Conservation (phyloP, 2,888 invertebrate species). For the Orchesella flavescens region DNA sequence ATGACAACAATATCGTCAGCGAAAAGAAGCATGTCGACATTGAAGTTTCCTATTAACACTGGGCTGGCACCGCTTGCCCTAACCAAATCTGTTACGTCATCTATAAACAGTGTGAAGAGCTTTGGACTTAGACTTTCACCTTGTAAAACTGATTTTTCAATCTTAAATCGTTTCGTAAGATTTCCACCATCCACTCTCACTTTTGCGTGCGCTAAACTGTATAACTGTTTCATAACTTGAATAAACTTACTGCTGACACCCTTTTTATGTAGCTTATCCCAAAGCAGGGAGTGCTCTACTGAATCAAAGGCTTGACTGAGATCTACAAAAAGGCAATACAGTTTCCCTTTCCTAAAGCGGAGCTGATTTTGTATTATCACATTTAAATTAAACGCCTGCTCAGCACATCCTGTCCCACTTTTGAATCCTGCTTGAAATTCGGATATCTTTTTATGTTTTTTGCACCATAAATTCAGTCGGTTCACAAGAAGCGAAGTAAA, state of each 20-base stretch:
- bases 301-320: constrained; percentile 11
- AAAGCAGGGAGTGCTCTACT: not conserved
- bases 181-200: not conserved
- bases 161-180: not conserved
- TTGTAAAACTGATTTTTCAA: no score
- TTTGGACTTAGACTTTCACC: no score
- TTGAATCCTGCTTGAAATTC: constrained; percentile 20
- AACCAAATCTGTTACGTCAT: no score
- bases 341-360: not conserved
- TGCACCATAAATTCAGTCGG: no score
- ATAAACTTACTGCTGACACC: constrained; percentile 17
- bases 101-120: no score
- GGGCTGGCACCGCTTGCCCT: no score
- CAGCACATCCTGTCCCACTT: not conserved
- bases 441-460: not conserved
- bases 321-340: constrained; percentile 3
- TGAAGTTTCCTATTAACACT: no score
- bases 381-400: constrained; percentile 8
- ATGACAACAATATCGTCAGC: no score
- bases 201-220: not conserved
- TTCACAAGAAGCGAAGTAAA: no score
- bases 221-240: not conserved
- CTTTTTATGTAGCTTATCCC: not conserved
- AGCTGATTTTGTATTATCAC: not conserved
- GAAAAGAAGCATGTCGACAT: no score